Evolutionary conservation across 2,888 invertebrate genomes (phyloP), one percentile per base, ranked within the genome.

Genomic region (Cephus nigrinus): DNA sequence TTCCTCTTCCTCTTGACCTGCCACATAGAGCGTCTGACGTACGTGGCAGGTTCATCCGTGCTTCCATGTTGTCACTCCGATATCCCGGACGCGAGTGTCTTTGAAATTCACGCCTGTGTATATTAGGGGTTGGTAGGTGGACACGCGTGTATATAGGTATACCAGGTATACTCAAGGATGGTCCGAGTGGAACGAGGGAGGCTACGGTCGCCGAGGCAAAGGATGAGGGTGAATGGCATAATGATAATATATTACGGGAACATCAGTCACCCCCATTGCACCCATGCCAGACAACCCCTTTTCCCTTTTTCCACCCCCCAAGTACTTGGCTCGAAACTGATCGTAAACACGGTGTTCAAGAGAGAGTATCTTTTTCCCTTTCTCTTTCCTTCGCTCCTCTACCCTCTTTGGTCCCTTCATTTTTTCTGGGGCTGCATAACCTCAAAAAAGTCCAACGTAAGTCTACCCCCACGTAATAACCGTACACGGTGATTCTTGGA

Each of bases 231-330:
- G 71, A 33, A 71, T 71, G 71, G 71, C 33, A 71, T 71, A 71
- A 71, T 71, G 71, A 71, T 71, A 71, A 71, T 71, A 71, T 71
- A 71, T 71, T 33, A 71, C 31, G 71, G 71, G 71, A 71, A 71
- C 71, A 71, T 71, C 71, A 71, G 71, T 71, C 71, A 71, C 71
- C 71, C 55, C 71, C 32, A 23, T 33, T 71, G 71, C 71, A 71
- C 71, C 71, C 71, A 31, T 3, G 12, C 71, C 71, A 71, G 71
- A 15, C 31, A 31, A 71, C 71, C 71, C 71, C 71, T 32, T 71
- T 71, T 71, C 23, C 23, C 55, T 34, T 34, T 32, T 31, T 31
- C 31, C 31, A 31, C 31, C 31, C 31, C 23, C 55, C 55, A 55
- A 55, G 71, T 31, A 71, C 71, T 71, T 71, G 32, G 31, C 12